Percentiles rank a stretch among this genome's conserved stretches.
Conservation (phyloP, 2,113 vertebrate genomes). For the Colinus virginianus region DNA sequence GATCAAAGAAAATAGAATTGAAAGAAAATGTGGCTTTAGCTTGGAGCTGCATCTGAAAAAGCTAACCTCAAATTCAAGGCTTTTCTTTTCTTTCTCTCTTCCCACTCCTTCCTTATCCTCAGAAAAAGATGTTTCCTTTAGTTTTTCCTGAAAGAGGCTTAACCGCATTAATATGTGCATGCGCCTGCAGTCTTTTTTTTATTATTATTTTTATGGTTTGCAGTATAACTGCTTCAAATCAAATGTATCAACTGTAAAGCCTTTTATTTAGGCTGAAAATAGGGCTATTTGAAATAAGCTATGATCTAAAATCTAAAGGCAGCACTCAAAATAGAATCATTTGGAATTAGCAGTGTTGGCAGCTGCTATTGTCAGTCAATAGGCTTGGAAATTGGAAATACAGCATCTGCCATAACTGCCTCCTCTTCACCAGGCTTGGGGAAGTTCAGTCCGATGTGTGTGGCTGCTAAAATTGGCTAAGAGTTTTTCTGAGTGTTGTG, state of each 20-base stretch:
- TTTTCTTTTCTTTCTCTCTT: background rate
- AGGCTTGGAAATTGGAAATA: background rate
- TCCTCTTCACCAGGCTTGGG: background rate
- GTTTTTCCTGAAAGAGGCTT: background rate
- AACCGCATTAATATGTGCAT: background rate
- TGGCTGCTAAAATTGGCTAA: background rate
- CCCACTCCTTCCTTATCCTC: background rate
- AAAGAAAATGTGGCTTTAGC: slow-evolving; percentile 39
- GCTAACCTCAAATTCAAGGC: slow-evolving; percentile 12
- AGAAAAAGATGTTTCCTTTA: background rate
- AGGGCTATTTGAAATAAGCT: background rate
- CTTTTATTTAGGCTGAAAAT: background rate
- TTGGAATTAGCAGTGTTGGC: background rate
- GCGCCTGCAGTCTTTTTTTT: background rate
- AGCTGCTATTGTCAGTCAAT: background rate
- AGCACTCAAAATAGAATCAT: background rate
- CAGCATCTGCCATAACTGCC: background rate
- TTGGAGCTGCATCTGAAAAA: slow-evolving; percentile 44
- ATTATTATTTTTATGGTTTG: background rate
- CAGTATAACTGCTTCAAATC: background rate
- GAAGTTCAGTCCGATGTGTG: background rate
- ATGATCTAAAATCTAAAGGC: background rate
- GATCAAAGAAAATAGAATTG: slow-evolving; percentile 51
- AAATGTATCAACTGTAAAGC: background rate
- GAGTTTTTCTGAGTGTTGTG: background rate